Evolutionary conservation across 1,140 invertebrate genomes (phyloP).

Genomic region (Cecropterus lyciades): DNA sequence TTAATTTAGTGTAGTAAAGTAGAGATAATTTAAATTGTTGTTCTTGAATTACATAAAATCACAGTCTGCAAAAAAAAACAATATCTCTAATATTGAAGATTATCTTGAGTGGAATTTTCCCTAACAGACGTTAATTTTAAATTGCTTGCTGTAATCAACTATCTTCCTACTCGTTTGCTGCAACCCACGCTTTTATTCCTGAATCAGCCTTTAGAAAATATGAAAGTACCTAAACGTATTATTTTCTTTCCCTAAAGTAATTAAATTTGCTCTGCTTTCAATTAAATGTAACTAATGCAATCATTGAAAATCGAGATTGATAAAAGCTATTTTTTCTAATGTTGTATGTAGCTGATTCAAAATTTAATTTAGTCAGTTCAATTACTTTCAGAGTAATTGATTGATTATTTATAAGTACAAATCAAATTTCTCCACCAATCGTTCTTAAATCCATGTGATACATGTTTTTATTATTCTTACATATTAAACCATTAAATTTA

Average conservation of each 20-base stretch:
- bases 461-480: too few relatives aligned
- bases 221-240: not conserved
- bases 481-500: too few relatives aligned
- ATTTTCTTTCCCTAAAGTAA: not conserved
- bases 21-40: conserved; percentile 14
- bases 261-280: not conserved
- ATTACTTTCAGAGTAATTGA: too few relatives aligned
- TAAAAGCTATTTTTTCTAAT: too few relatives aligned
- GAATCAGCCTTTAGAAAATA: not conserved
- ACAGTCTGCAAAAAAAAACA: conserved; percentile 1
- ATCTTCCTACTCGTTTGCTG: not conserved
- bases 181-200: not conserved
- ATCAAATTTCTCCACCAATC: too few relatives aligned
- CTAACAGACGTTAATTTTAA: not conserved
- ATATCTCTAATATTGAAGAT: conserved; percentile 5
- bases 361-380: too few relatives aligned
- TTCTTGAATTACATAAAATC: conserved; percentile 5
- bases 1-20: not conserved
- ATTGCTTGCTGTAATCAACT: conserved; percentile 4
- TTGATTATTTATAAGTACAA: too few relatives aligned
- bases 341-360: too few relatives aligned
- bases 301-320: too few relatives aligned
- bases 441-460: too few relatives aligned
- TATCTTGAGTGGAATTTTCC: not conserved
- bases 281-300: not conserved